Evolutionary conservation across 2,797 vertebrate species (phyloP).

Genomic region (Meda fulgida): DNA sequence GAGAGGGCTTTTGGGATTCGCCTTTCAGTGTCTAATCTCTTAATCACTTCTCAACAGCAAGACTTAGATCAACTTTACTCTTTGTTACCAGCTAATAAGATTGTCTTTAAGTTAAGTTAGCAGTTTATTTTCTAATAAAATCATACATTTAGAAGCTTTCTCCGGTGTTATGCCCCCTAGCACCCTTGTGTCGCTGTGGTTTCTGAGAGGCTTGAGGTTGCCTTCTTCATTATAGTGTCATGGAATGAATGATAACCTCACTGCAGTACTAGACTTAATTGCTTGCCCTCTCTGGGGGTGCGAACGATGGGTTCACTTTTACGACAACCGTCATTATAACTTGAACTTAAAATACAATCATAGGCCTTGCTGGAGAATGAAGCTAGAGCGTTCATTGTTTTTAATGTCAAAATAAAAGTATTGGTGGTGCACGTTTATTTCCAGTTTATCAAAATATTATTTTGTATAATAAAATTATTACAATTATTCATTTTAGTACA

Average conservation of each 20-base stretch:
- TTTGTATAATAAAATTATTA: too few species aligned
- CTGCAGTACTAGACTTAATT: conserved; percentile 70
- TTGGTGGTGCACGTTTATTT: neutral
- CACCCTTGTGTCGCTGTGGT: neutral
- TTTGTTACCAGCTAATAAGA: conserved; percentile 61
- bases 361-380: neutral
- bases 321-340: conserved; percentile 10
- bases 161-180: neutral
- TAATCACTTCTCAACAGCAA: conserved; percentile 60
- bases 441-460: neutral
- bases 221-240: conserved; percentile 61
- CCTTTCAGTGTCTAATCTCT: conserved; percentile 67
- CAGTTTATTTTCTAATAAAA: neutral
- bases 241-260: conserved; percentile 70
- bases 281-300: conserved; percentile 63
- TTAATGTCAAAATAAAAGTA: neutral
- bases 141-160: conserved; percentile 2
- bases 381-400: neutral
- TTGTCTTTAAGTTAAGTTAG: conserved; percentile 67
- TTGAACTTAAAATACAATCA: conserved; percentile 36
- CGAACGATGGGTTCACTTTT: conserved; percentile 48
- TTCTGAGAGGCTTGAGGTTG: conserved; percentile 58
- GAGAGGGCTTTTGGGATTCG: conserved; percentile 62
- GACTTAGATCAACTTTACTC: conserved; percentile 46
- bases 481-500: neutral